Percentiles rank a stretch among this genome's conserved stretches.
phyloP scores from a whole-genome alignment of 2,888 invertebrate species.

The Chalcosyrphus nemorum region DNA sequence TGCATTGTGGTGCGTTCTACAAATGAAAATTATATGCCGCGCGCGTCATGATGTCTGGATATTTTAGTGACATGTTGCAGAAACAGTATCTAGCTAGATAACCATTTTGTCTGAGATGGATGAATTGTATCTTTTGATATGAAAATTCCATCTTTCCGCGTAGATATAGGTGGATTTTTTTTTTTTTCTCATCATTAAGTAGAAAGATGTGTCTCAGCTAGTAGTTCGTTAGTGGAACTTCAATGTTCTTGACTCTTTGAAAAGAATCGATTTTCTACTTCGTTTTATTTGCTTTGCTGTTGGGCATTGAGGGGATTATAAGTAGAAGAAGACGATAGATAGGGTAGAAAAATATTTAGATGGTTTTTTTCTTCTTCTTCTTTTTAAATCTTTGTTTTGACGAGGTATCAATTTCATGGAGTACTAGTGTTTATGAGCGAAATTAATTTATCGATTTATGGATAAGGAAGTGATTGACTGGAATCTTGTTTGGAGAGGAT shows the following conservation, averaged over 20 bases:
- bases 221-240: slow-evolving; percentile 26
- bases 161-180: background rate
- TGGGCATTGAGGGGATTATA: slow-evolving; percentile 55
- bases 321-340: background rate
- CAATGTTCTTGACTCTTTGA: slow-evolving; percentile 70
- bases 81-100: background rate
- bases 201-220: background rate
- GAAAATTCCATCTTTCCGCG: background rate
- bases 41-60: slow-evolving; percentile 64
- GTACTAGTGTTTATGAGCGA: slow-evolving; percentile 17
- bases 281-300: background rate
- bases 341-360: slow-evolving; percentile 37
- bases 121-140: background rate
- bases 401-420: slow-evolving; percentile 60
- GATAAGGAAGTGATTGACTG: slow-evolving; percentile 50
- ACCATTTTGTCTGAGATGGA: slow-evolving; percentile 29
- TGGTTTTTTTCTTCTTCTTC: background rate
- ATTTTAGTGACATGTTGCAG: slow-evolving; percentile 51
- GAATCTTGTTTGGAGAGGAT: background rate
- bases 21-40: slow-evolving; percentile 1
- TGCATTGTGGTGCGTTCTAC: slow-evolving; percentile 71
- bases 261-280: slow-evolving; percentile 56
- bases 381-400: slow-evolving; percentile 60
- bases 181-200: background rate
- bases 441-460: slow-evolving; percentile 65